A percentile compares a stretch with the other conserved stretches of the same genome.
These are phyloP conservation scores for Catharus fuscescens DNA, from an alignment of 2,113 vertebrate genomes.

Conservation along the genomic window DNA sequence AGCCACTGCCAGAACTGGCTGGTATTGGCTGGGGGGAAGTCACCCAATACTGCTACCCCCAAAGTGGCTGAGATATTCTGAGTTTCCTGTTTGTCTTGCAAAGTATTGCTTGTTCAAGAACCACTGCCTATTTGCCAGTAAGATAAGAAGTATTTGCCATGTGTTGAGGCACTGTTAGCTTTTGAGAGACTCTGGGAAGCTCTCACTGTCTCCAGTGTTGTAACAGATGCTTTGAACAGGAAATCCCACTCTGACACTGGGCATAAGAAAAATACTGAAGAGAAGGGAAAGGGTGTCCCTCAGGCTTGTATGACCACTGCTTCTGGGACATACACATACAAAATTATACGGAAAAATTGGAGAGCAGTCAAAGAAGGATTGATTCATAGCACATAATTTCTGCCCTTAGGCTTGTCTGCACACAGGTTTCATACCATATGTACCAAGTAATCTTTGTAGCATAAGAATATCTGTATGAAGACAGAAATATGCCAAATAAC, in stretches of 20 bases:
- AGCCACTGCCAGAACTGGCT: background rate
- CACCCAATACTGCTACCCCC: background rate
- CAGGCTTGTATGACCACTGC: background rate
- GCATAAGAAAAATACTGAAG: background rate
- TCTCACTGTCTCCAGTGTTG: background rate
- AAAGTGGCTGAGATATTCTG: background rate
- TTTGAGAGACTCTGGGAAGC: rapidly evolving
- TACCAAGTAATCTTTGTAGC: background rate
- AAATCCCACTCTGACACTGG: background rate
- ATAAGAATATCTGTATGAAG: background rate
- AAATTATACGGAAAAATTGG: background rate
- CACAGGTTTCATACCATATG: background rate
- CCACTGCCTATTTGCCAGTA: background rate
- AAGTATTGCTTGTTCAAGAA: background rate
- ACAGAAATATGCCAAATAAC: background rate
- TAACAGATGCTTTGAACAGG: background rate
- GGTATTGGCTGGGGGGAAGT: background rate
- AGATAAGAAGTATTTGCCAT: background rate
- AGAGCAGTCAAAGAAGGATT: background rate
- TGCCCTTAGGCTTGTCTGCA: background rate
- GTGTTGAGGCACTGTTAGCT: background rate
- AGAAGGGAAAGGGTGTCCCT: background rate
- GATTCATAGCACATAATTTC: background rate
- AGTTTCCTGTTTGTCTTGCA: background rate
- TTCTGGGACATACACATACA: background rate